A percentile compares a stretch with the other conserved stretches of the same genome.
These are phyloP conservation scores for Meghimatium bilineatum DNA, from an alignment of 2,888 invertebrate genomes.

Conservation along the genomic window DNA sequence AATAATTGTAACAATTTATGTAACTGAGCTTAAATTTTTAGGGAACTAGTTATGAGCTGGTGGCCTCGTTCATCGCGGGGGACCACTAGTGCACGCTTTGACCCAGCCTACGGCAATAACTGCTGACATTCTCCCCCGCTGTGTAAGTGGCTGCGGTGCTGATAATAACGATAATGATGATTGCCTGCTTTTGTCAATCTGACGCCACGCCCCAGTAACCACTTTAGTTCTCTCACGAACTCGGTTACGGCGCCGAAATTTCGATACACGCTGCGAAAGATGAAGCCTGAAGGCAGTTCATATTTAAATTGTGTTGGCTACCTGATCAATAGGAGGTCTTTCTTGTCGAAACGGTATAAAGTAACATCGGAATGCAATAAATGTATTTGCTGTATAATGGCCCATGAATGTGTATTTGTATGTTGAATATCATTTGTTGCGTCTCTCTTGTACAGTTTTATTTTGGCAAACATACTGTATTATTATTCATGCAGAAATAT, in stretches of 20 bases:
- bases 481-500: too few species aligned
- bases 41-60: too few species aligned
- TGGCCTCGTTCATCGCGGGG: too few species aligned
- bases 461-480: too few species aligned
- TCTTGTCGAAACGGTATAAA: too few species aligned
- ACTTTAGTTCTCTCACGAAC: neutral
- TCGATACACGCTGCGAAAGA: neutral
- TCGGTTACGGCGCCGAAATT: neutral
- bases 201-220: neutral
- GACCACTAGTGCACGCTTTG: neutral
- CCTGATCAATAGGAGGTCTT: neutral
- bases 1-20: too few species aligned
- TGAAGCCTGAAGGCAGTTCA: neutral
- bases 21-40: too few species aligned
- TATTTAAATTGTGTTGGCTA: neutral
- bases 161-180: constrained; percentile 4
- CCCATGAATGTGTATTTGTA: neutral
- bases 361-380: too few species aligned
- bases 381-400: neutral
- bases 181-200: neutral
- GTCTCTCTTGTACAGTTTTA: too few species aligned
- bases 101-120: neutral
- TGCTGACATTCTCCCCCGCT: neutral
- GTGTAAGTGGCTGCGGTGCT: neutral
- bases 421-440: neutral